phyloP scores from a whole-genome alignment of 2,888 invertebrate species.

The Pseudococcus longispinus region DNA sequence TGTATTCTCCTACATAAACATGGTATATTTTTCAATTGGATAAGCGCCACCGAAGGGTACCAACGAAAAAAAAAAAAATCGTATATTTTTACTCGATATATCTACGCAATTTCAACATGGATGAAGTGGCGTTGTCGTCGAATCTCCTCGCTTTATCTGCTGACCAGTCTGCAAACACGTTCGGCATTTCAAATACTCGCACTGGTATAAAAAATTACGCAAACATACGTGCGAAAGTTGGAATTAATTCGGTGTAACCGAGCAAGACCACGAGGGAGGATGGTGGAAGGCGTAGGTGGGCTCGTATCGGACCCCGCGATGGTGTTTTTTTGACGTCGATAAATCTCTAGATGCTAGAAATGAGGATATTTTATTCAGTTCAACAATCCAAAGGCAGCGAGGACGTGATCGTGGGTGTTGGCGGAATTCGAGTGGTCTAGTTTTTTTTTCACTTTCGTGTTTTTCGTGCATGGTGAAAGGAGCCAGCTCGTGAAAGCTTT shows the following conservation, averaged over 20 bases:
- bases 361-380: not conserved
- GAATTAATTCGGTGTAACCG: not conserved
- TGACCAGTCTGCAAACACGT: not conserved
- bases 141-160: not conserved
- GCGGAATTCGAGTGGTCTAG: no score
- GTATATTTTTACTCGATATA: not conserved
- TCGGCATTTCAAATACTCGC: not conserved
- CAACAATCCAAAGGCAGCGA: no score
- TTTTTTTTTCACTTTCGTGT: no score
- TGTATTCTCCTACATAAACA: not conserved
- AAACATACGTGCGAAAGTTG: not conserved
- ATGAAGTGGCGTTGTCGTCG: not conserved
- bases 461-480: no score
- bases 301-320: no score
- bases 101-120: not conserved
- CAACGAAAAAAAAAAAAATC: no score
- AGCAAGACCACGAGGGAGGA: not conserved
- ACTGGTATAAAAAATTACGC: not conserved
- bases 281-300: no score
- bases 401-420: no score
- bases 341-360: not conserved
- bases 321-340: not conserved
- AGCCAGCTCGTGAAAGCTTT: no score
- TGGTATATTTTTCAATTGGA: slow-evolving; percentile 17
- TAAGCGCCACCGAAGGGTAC: not conserved